Evolutionary conservation across 1,140 invertebrate species (phyloP), one percentile per base, ranked within the genome.

Genomic region (Idris sp.): DNA sequence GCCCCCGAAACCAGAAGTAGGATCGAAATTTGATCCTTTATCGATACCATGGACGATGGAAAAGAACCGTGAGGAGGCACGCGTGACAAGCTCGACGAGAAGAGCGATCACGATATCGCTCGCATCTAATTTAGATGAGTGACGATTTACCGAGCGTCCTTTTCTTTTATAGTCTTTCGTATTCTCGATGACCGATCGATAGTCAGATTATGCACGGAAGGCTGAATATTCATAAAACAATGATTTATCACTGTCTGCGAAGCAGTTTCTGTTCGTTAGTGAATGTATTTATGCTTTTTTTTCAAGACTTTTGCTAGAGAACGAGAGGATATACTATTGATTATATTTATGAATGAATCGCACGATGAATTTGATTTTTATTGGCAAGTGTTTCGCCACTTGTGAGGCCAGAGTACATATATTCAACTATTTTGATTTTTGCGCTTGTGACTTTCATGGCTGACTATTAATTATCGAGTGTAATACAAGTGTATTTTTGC

Each of bases 221-320:
- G 64, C 72, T 69, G 64, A 75, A 69, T 75, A 75, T 75, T 75
- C 65, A 75, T 75, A 75, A 65, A 75, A 75, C 64, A 75, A 69
- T 69, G 64, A 75, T 75, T 69, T 75, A 75, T 75, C 59, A 43
- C 73, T 54, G 64, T 75, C 73, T 64, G 51, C 30, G 33, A 33
- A 30, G 26, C 31, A 43, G 38, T 56, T 68, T 58, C 40, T 43
- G 19, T 22, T 22, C 19, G 19, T 22, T 22, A 22, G 19, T 44
- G 35, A 59, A 58, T 64, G 62, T 69, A 69, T 9, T 22, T 22
- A 22, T n/a, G n/a, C 19, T 26, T 62, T 58, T 62, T 61, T 53
- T 44, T 0, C 13, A n/a, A 13, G 28, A 31, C 28, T 41, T 68
- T 40, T 41, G 16, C 51, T 11, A 16, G 22, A 11, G 51, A 69